Evolutionary conservation across 2,797 vertebrate species (phyloP), one percentile per base, ranked within the genome.

Genomic region (Apodemus agrarius): DNA sequence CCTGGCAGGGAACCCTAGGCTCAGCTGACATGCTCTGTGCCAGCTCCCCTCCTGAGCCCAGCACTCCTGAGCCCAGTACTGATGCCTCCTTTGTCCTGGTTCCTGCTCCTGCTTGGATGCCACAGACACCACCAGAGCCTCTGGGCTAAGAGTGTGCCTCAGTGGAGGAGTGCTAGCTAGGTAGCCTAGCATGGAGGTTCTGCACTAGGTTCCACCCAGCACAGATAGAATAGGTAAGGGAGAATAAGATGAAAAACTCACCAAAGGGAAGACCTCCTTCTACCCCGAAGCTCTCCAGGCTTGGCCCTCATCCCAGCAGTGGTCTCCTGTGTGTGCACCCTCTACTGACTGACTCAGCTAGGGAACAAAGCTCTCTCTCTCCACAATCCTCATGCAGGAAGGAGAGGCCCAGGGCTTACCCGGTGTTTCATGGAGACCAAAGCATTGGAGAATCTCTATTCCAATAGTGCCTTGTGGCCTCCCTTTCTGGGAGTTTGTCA

Each of bases 371-470:
- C 19, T 29, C 34, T 29, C 34, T 17, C 40, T 34, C 6, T 29
- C 21, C 21, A 65, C 81, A 59, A 43, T 61, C 57, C 57, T 37
- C 43, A 0, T 11, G 59, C 81, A 84, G 14, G 17, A 21, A 46
- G 59, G 34, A 84, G 10, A 63, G 40, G 29, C 40, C 43, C 29
- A 49, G 43, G 34, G 65, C 99, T 99, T 98, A 99, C 99, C 99
- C 99, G 99, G 98, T 99, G 99, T 98, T 99, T 99, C 97, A 99
- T 99, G 6, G 99, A 99, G 98, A 99, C 99, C 98, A 99, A 99
- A 69, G 99, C 99, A 31, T 99, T 99, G 93, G 98, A 98, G 46
- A 99, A 99, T 88, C 99, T 99, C 95, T 99, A 99, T 97, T 99
- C 99, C 94, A 99, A 99, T 91, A 99, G 99, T 96, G 99, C 99